phyloP scores from a whole-genome alignment of 1,140 invertebrate genomes.

The Archivesica marissinica region DNA sequence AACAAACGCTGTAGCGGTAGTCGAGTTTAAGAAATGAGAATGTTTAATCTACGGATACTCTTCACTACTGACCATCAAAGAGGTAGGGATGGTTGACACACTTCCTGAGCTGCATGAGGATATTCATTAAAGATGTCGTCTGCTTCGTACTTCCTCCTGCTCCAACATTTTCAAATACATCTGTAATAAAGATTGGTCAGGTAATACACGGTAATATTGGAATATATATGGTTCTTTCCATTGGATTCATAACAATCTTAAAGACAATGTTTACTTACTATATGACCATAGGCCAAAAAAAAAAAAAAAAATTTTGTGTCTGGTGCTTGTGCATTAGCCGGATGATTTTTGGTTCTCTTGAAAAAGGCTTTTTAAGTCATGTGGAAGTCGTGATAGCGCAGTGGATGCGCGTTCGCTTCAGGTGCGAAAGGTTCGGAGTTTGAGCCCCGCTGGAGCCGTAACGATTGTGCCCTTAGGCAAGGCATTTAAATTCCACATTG shows the following conservation, averaged over 20 bases:
- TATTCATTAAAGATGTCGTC: slow-evolving; percentile 80
- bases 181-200: slow-evolving; percentile 65
- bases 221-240: not conserved
- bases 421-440: too few relatives aligned
- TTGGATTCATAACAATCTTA: not conserved
- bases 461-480: too few relatives aligned
- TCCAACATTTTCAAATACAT: slow-evolving; percentile 75
- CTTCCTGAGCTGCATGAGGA: slow-evolving; percentile 83
- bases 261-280: not conserved
- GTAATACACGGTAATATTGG: not conserved
- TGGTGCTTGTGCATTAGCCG: not conserved
- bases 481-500: too few relatives aligned
- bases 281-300: not conserved
- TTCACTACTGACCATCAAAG: slow-evolving; percentile 80
- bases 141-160: slow-evolving; percentile 53
- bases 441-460: too few relatives aligned
- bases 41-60: too few relatives aligned
- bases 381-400: too few relatives aligned
- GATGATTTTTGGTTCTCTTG: too few relatives aligned
- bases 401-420: too few relatives aligned
- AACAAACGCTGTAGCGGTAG: too few relatives aligned
- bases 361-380: too few relatives aligned
- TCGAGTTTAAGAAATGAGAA: too few relatives aligned
- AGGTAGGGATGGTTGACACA: slow-evolving; percentile 84
- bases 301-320: not conserved